phyloP scores from a whole-genome alignment of 2,797 vertebrate species.

The Antennarius maculatus region DNA sequence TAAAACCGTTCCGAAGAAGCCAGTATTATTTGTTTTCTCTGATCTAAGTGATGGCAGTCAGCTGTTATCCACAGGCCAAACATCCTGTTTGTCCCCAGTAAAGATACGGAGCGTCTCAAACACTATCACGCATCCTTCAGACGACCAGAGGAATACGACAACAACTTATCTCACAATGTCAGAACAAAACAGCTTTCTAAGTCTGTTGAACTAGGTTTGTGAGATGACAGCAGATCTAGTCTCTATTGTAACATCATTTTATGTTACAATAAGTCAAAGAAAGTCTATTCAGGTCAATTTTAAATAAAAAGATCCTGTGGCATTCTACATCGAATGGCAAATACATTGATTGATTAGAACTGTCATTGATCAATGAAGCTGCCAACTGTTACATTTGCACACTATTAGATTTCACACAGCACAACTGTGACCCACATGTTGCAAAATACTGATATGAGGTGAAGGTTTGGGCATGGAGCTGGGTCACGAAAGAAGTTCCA shows the following conservation, averaged over 20 bases:
- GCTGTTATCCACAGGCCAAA: conserved; percentile 11
- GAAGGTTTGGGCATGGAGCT: too few species aligned
- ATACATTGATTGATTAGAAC: too few species aligned
- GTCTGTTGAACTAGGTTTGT: conserved; percentile 4
- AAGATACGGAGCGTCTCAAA: conserved; percentile 18
- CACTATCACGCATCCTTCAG: conserved; percentile 28
- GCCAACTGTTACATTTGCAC: too few species aligned
- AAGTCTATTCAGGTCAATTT: not conserved
- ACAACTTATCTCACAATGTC: conserved; percentile 37
- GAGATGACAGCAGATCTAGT: not conserved
- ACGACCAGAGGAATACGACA: conserved; percentile 3
- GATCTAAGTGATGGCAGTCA: conserved; percentile 14
- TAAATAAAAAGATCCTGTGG: too few species aligned
- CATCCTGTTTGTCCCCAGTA: conserved; percentile 22
- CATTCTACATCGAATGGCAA: too few species aligned
- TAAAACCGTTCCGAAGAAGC: not conserved
- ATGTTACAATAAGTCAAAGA: not conserved
- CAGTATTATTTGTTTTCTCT: too few species aligned
- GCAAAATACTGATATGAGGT: too few species aligned
- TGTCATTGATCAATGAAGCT: too few species aligned
- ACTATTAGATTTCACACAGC: too few species aligned
- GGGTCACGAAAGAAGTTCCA: too few species aligned
- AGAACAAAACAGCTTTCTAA: conserved; percentile 10
- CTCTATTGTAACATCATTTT: not conserved
- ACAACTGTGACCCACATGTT: too few species aligned